These are phyloP conservation scores for Gymnorhina tibicen DNA, from an alignment of 2,113 vertebrate genomes.

Conservation along the genomic window DNA sequence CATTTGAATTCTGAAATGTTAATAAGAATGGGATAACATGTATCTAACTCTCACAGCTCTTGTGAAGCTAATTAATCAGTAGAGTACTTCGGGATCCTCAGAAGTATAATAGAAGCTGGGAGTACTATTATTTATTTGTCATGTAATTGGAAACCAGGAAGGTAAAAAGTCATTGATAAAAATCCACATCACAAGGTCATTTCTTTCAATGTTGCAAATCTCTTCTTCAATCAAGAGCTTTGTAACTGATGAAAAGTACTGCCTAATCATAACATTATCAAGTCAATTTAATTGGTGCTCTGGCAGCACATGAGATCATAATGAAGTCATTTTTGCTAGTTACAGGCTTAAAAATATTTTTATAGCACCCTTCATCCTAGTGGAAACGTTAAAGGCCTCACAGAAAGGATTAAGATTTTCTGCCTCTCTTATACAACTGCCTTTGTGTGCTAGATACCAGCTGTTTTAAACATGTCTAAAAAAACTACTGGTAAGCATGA, in stretches of 20 bases:
- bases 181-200: slow-evolving; percentile 62
- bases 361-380: slow-evolving; percentile 24
- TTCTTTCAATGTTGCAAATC: slow-evolving; percentile 61
- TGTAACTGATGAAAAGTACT: slow-evolving; percentile 67
- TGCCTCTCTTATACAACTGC: background rate
- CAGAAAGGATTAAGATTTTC: background rate
- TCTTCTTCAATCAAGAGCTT: slow-evolving; percentile 65
- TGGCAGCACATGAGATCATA: slow-evolving; percentile 61
- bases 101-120: slow-evolving; percentile 55
- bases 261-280: slow-evolving; percentile 68
- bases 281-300: slow-evolving; percentile 64
- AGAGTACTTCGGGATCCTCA: slow-evolving; percentile 52
- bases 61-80: slow-evolving; percentile 61
- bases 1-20: slow-evolving; percentile 47
- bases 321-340: slow-evolving; percentile 61
- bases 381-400: slow-evolving; percentile 14
- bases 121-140: slow-evolving; percentile 68
- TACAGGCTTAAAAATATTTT: slow-evolving; percentile 60
- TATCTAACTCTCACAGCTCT: slow-evolving; percentile 31
- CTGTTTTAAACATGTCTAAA: background rate
- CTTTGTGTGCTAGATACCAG: background rate
- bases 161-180: slow-evolving; percentile 68
- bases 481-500: background rate
- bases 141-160: slow-evolving; percentile 61
- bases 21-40: slow-evolving; percentile 37